Evolutionary conservation across 2,888 invertebrate species (phyloP), one percentile per base, ranked within the genome.

Genomic region (Atethmia centrago): DNA sequence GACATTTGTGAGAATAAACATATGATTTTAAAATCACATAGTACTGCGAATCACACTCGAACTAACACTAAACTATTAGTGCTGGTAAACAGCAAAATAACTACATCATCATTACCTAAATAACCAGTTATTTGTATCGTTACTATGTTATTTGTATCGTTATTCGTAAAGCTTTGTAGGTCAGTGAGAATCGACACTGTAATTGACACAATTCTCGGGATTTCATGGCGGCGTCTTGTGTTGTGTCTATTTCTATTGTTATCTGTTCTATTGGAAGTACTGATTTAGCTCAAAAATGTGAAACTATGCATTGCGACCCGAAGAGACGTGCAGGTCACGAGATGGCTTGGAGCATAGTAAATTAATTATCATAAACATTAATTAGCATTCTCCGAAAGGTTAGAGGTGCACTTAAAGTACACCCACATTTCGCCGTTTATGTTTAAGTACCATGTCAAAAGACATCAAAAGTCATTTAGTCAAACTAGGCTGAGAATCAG

Each of bases 151-250:
- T 80, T 74, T 62, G 65, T 62, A 74, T 72, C 80, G 77, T 66
- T 73, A 78, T 81, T 68, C 47, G 51, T 59, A 49, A 19, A 40
- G 77, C 51, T 80, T 73, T 74, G 70, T 86, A 79, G 81, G 78
- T 58, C 79, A 86, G 71, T 64, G 74, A 66, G 70, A 79, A 73
- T 78, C 10, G 66, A 77, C 73, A 63, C 67, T 56, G 36, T 70
- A 67, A 83, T 85, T 76, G 73, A 72, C 74, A 78, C 75, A 58
- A 42, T 71, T 76, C 28, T 25, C 69, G 40, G n/a, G n/a, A 79
- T 85, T 74, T 81, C 75, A 51, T 70, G 40, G 61, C 58, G 25
- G 40, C 19, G 56, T 62, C 42, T 36, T 61, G 45, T 49, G 59
- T 45, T 19, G 45, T 51, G 31, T 31, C 31, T 3, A 31, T 45